phyloP scores from a whole-genome alignment of 2,888 invertebrate genomes.

The Formica aserva region DNA sequence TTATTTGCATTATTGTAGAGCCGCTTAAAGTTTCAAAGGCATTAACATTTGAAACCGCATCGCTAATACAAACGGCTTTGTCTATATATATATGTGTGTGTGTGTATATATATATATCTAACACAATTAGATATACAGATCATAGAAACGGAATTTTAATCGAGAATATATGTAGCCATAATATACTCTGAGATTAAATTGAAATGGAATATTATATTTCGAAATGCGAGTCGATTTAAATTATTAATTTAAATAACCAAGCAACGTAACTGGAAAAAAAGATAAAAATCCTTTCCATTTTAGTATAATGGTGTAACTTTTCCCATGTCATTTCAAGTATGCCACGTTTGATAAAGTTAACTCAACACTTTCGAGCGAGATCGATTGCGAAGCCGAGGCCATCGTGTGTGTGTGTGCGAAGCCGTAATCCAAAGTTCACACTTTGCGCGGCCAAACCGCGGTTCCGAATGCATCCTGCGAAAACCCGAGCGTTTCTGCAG shows the following conservation, averaged over 20 bases:
- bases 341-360: not conserved
- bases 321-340: not conserved
- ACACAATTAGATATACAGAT: constrained; percentile 26
- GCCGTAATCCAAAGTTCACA: constrained; percentile 49
- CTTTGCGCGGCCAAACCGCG: constrained; percentile 23
- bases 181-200: constrained; percentile 21
- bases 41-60: constrained; percentile 43
- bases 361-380: not conserved
- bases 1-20: constrained; percentile 51
- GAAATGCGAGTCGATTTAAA: not conserved
- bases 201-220: not conserved
- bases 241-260: not conserved
- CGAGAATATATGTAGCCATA: not conserved
- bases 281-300: not conserved
- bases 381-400: constrained; percentile 30
- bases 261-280: not conserved
- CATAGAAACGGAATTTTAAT: constrained; percentile 36
- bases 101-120: not conserved
- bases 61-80: constrained; percentile 27
- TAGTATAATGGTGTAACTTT: not conserved
- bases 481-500: constrained; percentile 29
- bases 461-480: constrained; percentile 18
- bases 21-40: constrained; percentile 36
- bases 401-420: not conserved
- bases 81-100: not conserved